phyloP scores from a whole-genome alignment of 1,140 invertebrate genomes.

The Augochlora pura region DNA sequence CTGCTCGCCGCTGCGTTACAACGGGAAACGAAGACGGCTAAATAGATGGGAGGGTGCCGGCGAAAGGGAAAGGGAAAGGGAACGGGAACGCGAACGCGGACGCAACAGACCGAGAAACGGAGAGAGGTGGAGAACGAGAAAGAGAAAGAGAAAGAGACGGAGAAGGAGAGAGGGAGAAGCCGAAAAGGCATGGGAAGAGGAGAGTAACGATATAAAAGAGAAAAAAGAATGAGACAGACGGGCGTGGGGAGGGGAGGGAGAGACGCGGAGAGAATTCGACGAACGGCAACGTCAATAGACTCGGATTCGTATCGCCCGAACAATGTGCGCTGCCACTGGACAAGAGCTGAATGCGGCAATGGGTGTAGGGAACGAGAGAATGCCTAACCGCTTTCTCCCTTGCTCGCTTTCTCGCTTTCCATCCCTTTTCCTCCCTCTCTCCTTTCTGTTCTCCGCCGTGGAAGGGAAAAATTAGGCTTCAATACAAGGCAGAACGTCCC shows the following conservation, averaged over 20 bases:
- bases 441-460: not conserved
- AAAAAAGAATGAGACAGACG: not conserved
- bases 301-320: constrained; percentile 57
- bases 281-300: constrained; percentile 55
- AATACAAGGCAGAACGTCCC: constrained; percentile 42
- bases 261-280: constrained; percentile 33
- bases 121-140: not conserved
- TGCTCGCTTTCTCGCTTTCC: not conserved
- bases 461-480: constrained; percentile 55
- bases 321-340: constrained; percentile 51
- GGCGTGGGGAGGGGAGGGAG: constrained; percentile 3
- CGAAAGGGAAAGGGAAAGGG: no score
- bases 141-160: not conserved
- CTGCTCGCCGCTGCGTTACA: constrained; percentile 23
- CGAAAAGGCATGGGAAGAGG: not conserved
- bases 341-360: constrained; percentile 49
- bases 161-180: not conserved
- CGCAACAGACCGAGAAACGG: not conserved
- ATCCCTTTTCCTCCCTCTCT: not conserved
- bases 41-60: not conserved
- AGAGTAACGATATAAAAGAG: constrained; percentile 23
- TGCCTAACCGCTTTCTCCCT: not conserved
- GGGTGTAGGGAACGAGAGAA: constrained; percentile 40
- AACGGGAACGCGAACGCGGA: not conserved
- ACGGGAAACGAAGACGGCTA: not conserved